Base-by-base conservation (phyloP, 2,888 invertebrate genomes). In the Macroteleia sp. region DNA sequence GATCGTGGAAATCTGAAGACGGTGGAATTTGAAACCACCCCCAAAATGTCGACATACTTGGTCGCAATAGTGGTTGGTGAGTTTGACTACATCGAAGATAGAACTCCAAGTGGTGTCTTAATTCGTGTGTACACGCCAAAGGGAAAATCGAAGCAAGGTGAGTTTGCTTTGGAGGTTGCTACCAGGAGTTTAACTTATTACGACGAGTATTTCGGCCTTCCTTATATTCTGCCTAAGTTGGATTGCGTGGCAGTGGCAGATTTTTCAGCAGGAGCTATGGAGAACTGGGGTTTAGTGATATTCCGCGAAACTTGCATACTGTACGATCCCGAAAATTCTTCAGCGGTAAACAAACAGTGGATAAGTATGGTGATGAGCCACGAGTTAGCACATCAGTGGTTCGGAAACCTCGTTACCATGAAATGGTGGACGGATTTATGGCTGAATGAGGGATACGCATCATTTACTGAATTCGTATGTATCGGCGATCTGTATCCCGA, bases 391-490 rank as follows among this genome's bases (percentile, higher is more conserved):
- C 99, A 99, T 91, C 98, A 98, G 91, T 99, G 99, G 99, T 99
- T 99, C 92, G 99, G 99, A 5, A 98, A 99, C 91, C 93, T 99
- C 44, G 98, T 98, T 1, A 99, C 99, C 19, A 98, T 99, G 98
- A 97, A 98, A 91, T 98, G 98, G 98, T 98, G 98, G 98, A 98
- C 97, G 1, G 97, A 98, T 92, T 92, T 97, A 28, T 99, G 98
- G 98, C 92, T 99, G 30, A 99, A 99, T 91, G 98, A 99, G 91
- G 98, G 98, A 1, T 98, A 97, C 92, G 99, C 99, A 0, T 96
- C 97, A 0, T 99, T 98, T 93, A 97, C 98, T 42, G 98, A 99
- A 91, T 98, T 97, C 88, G 93, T 98, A 3, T 98, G 98, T 92
- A 97, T 98, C 0, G 96, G 97, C 88, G 95, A 96, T 90, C 92